These are phyloP conservation scores for Pandion haliaetus DNA, from an alignment of 2,113 vertebrate species.

Conservation along the genomic window DNA sequence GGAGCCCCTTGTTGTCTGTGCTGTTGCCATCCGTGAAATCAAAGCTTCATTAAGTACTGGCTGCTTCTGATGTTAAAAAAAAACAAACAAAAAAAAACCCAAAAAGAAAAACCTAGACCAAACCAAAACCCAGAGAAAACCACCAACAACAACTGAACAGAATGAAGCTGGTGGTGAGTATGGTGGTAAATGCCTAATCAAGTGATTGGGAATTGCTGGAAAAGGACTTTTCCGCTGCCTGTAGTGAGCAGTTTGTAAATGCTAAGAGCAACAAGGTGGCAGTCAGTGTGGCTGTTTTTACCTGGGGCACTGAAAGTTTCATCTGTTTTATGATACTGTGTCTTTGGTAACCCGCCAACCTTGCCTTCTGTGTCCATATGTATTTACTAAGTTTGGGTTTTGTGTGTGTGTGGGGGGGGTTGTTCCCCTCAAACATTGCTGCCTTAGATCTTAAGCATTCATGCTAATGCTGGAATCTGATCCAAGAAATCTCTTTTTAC, in stretches of 20 bases:
- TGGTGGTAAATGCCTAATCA: not conserved
- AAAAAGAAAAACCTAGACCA: not conserved
- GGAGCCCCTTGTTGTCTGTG: not conserved
- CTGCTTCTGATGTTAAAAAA: not conserved
- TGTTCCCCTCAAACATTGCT: not conserved
- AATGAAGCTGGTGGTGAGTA: not conserved
- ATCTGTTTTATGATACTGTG: not conserved
- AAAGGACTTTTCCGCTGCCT: not conserved
- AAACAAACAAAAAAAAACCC: rapidly evolving
- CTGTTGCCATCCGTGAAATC: not conserved
- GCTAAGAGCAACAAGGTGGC: not conserved
- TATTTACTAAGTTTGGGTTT: not conserved
- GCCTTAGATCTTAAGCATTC: constrained; percentile 22
- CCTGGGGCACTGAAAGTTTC: not conserved
- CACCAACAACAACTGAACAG: not conserved
- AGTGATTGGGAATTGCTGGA: not conserved
- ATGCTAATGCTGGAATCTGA: constrained; percentile 1
- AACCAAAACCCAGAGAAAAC: not conserved
- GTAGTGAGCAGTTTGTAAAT: not conserved
- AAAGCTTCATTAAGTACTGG: not conserved
- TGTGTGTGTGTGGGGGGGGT: too few relatives aligned
- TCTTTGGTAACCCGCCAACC: not conserved
- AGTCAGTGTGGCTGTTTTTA: not conserved
- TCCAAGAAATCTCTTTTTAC: constrained; percentile 38
- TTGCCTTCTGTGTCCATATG: not conserved